Percentiles rank a stretch among this genome's conserved stretches.
Conservation (phyloP, 2,888 invertebrate species). For the Chydorus sphaericus region DNA sequence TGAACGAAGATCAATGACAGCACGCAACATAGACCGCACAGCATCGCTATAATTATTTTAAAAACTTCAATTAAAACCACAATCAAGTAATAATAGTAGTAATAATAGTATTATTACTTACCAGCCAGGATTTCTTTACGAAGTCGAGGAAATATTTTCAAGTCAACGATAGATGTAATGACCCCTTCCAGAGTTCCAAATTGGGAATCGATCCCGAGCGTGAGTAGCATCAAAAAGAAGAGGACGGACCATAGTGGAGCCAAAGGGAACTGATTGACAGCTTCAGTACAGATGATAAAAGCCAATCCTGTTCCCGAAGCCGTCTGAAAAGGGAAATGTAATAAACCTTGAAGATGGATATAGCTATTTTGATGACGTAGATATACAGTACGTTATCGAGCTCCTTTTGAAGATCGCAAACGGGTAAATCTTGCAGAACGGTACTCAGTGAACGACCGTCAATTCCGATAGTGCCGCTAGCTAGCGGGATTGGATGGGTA, state of each 20-base stretch:
- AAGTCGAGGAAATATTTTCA: constrained; percentile 82
- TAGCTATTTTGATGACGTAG: neutral
- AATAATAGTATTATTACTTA: constrained; percentile 25
- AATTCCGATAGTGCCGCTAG: constrained; percentile 26
- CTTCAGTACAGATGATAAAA: constrained; percentile 94
- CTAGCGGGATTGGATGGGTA: constrained; percentile 20
- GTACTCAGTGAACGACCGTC: constrained; percentile 28
- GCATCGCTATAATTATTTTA: constrained; percentile 30
- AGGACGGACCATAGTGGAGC: constrained; percentile 91
- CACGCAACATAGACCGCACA: constrained; percentile 66
- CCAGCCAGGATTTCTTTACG: constrained; percentile 79
- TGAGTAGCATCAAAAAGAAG: constrained; percentile 93
- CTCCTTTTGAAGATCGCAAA: constrained; percentile 71
- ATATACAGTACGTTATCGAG: constrained; percentile 58
- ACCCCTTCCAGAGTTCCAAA: constrained; percentile 96
- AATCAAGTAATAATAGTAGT: neutral
- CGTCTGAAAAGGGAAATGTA: constrained; percentile 42
- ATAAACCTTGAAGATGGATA: neutral
- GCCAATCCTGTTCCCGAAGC: constrained; percentile 92
- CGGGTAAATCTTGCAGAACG: constrained; percentile 36
- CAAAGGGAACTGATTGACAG: constrained; percentile 92
- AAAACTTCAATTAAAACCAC: neutral
- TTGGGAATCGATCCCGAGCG: constrained; percentile 89
- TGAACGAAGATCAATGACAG: constrained; percentile 84
- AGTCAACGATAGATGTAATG: constrained; percentile 85